Percentiles rank a stretch among this genome's conserved stretches.
Evolutionary conservation across 1,140 invertebrate genomes (phyloP).

Genomic region (Zelostemma sp.): DNA sequence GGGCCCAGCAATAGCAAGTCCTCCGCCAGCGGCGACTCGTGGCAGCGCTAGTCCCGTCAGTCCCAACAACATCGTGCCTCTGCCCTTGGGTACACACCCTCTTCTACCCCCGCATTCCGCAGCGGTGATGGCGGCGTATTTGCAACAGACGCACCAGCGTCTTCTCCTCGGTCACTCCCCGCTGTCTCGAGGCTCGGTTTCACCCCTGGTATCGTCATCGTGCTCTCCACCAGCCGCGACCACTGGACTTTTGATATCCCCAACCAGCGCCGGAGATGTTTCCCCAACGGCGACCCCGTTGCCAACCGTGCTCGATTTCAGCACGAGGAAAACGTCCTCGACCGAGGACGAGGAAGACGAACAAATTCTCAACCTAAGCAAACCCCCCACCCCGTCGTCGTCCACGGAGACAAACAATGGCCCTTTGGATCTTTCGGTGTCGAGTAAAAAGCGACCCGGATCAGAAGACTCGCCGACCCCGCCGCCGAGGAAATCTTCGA

Average conservation of each 20-base stretch:
- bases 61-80: constrained; percentile 65
- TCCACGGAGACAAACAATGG: constrained; percentile 76
- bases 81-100: constrained; percentile 66
- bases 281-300: constrained; percentile 66
- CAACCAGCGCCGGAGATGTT: constrained; percentile 54
- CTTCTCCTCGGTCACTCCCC: constrained; percentile 82
- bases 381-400: constrained; percentile 70
- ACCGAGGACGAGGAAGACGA: constrained; percentile 73
- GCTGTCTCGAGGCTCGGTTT: constrained; percentile 74
- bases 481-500: constrained; percentile 75
- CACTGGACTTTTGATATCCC: constrained; percentile 64
- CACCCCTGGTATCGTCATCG: constrained; percentile 74
- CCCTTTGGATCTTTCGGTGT: constrained; percentile 84
- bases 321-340: constrained; percentile 74
- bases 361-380: constrained; percentile 78
- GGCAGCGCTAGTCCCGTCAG: constrained; percentile 70
- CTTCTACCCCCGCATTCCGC: constrained; percentile 81
- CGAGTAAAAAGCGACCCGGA: constrained; percentile 78
- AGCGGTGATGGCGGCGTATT: constrained; percentile 80
- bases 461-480: constrained; percentile 76
- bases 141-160: constrained; percentile 79
- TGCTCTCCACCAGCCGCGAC: constrained; percentile 71
- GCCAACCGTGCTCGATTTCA: constrained; percentile 82
- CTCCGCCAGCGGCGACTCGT: constrained; percentile 73
- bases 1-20: constrained; percentile 72